Percentiles rank a stretch among this genome's conserved stretches.
phyloP scores from a whole-genome alignment of 2,113 vertebrate genomes.

The Xenopus borealis region DNA sequence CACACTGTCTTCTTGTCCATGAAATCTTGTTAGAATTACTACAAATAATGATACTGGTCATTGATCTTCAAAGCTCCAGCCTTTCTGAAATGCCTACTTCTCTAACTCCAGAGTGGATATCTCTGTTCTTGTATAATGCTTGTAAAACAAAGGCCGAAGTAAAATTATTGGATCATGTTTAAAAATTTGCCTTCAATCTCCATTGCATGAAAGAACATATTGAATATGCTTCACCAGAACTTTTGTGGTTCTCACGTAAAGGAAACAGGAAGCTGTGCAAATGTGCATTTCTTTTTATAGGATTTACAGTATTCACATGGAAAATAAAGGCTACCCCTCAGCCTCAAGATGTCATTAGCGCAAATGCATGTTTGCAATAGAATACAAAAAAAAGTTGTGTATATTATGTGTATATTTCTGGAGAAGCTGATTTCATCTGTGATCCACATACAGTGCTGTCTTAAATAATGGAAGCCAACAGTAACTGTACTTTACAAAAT shows the following conservation, averaged over 20 bases:
- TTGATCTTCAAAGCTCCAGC: no score
- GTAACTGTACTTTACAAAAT: conserved; percentile 16
- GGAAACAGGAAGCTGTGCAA: conserved; percentile 31
- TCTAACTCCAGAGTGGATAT: no score
- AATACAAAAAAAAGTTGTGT: conserved; percentile 11
- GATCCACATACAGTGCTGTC: conserved; percentile 6
- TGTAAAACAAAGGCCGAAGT: no score
- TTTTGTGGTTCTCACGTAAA: conserved; percentile 40
- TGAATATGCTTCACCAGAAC: conserved; percentile 31
- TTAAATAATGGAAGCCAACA: conserved; percentile 33
- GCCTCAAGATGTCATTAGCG: neutral
- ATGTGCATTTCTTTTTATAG: conserved; percentile 30
- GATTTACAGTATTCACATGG: conserved; percentile 13
- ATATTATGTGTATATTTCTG: conserved; percentile 11
- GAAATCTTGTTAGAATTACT: no score
- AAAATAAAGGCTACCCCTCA: neutral
- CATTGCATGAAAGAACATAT: neutral
- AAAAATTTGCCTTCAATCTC: conserved; percentile 10
- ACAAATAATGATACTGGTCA: no score
- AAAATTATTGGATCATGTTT: conserved; percentile 5
- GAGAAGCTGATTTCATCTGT: conserved; percentile 7
- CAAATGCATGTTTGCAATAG: conserved; percentile 13
- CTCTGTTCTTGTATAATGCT: no score
- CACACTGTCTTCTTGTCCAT: no score
- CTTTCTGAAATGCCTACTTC: no score